phyloP scores from a whole-genome alignment of 64 coral and sea anemone genomes.

The Trachythela sp. region DNA sequence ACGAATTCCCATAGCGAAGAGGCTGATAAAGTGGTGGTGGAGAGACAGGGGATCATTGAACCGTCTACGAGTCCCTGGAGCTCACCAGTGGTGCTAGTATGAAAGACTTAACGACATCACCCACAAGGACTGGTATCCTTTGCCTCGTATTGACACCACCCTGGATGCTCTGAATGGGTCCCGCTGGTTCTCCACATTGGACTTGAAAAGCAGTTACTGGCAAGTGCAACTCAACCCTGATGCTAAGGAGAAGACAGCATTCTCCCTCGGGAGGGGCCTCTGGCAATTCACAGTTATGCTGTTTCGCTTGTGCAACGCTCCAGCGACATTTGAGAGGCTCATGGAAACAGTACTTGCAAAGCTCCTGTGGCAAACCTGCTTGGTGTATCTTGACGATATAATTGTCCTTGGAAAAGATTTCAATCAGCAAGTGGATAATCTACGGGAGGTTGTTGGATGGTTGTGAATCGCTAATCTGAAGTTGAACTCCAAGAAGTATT shows the following conservation, averaged over 20 bases:
- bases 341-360: slow-evolving; percentile 15
- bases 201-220: slow-evolving; percentile 12
- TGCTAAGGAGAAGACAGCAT: neutral
- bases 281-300: slow-evolving; percentile 14
- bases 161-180: slow-evolving; percentile 14
- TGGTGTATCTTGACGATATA: slow-evolving; percentile 1
- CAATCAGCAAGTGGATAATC: neutral
- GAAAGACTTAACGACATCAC: neutral
- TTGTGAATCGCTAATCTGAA: neutral
- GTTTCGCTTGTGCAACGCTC: neutral
- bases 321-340: neutral
- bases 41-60: neutral
- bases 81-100: neutral
- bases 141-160: neutral
- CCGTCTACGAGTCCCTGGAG: slow-evolving; percentile 13
- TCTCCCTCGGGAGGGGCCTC: neutral
- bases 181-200: neutral
- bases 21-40: neutral
- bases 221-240: neutral
- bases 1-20: neutral
- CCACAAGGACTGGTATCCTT: neutral
- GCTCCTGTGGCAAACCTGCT: neutral
- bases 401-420: slow-evolving; percentile 15
- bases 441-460: neutral
- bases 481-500: neutral